A percentile compares a stretch with the other conserved stretches of the same genome.
Conservation (phyloP, 2,797 vertebrate genomes). For the Tokudaia tokunoshimensis region DNA sequence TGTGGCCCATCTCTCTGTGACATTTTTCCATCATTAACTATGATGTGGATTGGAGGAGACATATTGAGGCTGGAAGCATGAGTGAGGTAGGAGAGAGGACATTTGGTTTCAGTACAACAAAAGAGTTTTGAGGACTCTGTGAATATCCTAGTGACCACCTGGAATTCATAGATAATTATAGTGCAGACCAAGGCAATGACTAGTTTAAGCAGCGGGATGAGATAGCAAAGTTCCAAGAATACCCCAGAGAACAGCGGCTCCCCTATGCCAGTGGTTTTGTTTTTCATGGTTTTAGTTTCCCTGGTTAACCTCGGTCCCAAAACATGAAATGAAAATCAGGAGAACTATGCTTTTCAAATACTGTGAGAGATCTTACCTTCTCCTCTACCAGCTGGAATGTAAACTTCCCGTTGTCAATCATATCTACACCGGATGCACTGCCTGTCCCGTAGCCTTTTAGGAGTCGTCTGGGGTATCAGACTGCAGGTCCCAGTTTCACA, state of each 20-base stretch:
- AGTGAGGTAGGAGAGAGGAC: background rate
- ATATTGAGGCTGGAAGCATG: background rate
- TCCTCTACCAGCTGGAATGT: background rate
- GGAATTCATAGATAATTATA: background rate
- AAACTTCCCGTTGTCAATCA: background rate
- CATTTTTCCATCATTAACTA: background rate
- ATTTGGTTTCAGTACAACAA: background rate
- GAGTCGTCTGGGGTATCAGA: background rate
- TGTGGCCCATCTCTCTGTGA: background rate
- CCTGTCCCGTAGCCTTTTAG: background rate
- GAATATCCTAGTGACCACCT: background rate
- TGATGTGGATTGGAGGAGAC: rapidly evolving
- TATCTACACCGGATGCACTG: too few relatives aligned
- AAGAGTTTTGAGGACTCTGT: background rate
- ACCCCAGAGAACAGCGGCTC: background rate
- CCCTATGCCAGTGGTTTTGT: too few relatives aligned
- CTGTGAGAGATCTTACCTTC: background rate
- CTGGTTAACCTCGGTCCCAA: background rate
- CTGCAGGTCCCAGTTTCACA: background rate
- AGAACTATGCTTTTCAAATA: background rate
- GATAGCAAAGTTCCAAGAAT: background rate
- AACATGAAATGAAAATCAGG: background rate
- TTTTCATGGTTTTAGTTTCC: background rate
- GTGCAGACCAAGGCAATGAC: background rate
- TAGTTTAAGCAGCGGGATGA: background rate